Evolutionary conservation across 2,113 vertebrate species (phyloP).

Genomic region (Accipiter virgatus): DNA sequence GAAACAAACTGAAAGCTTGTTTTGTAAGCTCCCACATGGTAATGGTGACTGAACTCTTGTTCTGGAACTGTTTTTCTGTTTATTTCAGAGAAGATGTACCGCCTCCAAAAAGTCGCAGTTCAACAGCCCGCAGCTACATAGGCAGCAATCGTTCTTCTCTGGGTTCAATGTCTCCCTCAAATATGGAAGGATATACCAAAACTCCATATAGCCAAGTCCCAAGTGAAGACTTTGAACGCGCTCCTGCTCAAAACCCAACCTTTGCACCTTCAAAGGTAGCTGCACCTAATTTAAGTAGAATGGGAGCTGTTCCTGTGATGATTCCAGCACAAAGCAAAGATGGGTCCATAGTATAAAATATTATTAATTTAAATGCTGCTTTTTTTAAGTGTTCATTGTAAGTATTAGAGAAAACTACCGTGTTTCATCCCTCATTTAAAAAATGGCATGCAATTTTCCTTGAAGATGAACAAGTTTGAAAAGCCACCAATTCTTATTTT

Average conservation of each 20-base stretch:
- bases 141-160: constrained; percentile 96
- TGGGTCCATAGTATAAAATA: constrained; percentile 91
- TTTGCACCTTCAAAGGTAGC: constrained; percentile 84
- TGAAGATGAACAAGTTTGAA: constrained; percentile 27
- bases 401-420: constrained; percentile 21
- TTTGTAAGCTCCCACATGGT: neutral
- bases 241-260: constrained; percentile 77
- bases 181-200: constrained; percentile 93
- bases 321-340: constrained; percentile 96
- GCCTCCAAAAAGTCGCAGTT: constrained; percentile 92
- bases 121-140: constrained; percentile 92
- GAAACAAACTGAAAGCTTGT: neutral
- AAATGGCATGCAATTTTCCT: constrained; percentile 34
- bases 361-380: constrained; percentile 54
- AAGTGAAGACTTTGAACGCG: constrained; percentile 86
- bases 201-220: constrained; percentile 91
- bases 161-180: constrained; percentile 97
- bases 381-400: constrained; percentile 32
- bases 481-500: constrained; percentile 15
- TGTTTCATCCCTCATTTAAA: constrained; percentile 41
- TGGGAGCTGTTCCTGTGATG: constrained; percentile 97
- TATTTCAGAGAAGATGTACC: constrained; percentile 91
- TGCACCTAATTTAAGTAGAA: constrained; percentile 94
- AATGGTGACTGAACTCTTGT: neutral
- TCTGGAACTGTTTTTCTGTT: neutral